Evolutionary conservation across 2,888 invertebrate genomes (phyloP), one percentile per base, ranked within the genome.

Genomic region (Leptinotarsa peninsularis): DNA sequence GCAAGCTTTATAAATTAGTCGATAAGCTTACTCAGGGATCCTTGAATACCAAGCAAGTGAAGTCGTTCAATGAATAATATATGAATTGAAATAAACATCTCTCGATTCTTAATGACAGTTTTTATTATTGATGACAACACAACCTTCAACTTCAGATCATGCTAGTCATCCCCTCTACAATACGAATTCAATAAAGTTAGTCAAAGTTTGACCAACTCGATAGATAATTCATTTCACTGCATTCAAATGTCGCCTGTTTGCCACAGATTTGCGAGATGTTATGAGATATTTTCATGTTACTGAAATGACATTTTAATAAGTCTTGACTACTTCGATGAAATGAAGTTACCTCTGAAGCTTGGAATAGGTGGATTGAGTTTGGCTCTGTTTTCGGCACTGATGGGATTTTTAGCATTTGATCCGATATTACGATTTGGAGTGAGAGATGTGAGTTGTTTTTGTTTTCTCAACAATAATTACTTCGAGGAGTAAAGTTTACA

Each of bases 361-460:
- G 89, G 90, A 0, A 88, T 90, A 0, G 90, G 90, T 1, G 91
- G 91, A 3, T 89, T 87, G 0, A 89, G 87, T 0, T 83, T 90
- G 2, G 89, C 92, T 10, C 52, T 91, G 0, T 91, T 93, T 77
- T 93, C 92, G 0, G 84, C 93, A 0, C 81, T 93, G 2, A 91
- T 94, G 80, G 94, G 94, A 27, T 94, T 92, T 91, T 89, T 91
- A 4, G 86, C 91, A 14, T 94, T 84, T 74, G 81, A 82, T 18
- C 67, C 74, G 13, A 75, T 85, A 33, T 66, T 85, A 18, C 78
- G 73, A 69, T 80, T 83, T 78, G 82, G 79, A 15, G 79, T 85
- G n/a, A 81, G 74, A 80, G 83, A 85, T 77, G 85, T 85, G 80
- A 84, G 84, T 84, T 52, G 1, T 23, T 49, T 33, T 21, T 7